Base-by-base conservation (phyloP, 2,888 invertebrate genomes). In the Lissocephala sabroskyi region DNA sequence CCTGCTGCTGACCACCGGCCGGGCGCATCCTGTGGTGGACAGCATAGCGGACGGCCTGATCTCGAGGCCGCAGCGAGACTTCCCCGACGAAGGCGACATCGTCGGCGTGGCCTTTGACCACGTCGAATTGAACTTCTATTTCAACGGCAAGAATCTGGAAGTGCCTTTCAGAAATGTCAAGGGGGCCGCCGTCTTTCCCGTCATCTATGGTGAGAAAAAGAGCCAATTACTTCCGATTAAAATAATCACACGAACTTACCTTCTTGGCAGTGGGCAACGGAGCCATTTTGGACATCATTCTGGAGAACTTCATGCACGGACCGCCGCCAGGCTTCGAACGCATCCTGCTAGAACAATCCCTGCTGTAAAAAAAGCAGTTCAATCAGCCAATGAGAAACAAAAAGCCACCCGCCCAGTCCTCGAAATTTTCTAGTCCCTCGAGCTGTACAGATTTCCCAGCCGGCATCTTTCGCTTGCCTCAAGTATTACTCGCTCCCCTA, bases 281-380 rank as follows among this genome's bases (percentile, higher is more conserved):
- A 62, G 98, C 98, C 19, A 97, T 98, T 67, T 84, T 99, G 86
- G 99, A 99, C 85, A 91, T 97, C 59, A 92, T 96, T 76, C 90
- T 98, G 83, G 94, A 95, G 67, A 93, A 93, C 81, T 97, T 98
- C 83, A 89, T 90, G 61, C 91, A 93, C 81, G 88, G 91, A 0
- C 92, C 94, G 29, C 94, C 95, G 0, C 86, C 89, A 42, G 98
- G 97, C 30, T 98, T 93, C 82, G 97, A 97, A 74, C 93, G 93
- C 85, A 97, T 98, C 62, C 95, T 98, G 93, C 88, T 97, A 55
- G 98, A 98, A 84, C 97, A 98, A 84, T 97, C 97, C 1, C 87
- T 98, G 45, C n/a, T n/a, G n/a, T n/a, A n/a, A n/a, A n/a, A n/a
- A n/a, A n/a, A n/a, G n/a, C n/a, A n/a, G n/a, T n/a, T n/a, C n/a